These are phyloP conservation scores for Conops quadrifasciatus DNA, from an alignment of 2,888 invertebrate species.

Conservation along the genomic window DNA sequence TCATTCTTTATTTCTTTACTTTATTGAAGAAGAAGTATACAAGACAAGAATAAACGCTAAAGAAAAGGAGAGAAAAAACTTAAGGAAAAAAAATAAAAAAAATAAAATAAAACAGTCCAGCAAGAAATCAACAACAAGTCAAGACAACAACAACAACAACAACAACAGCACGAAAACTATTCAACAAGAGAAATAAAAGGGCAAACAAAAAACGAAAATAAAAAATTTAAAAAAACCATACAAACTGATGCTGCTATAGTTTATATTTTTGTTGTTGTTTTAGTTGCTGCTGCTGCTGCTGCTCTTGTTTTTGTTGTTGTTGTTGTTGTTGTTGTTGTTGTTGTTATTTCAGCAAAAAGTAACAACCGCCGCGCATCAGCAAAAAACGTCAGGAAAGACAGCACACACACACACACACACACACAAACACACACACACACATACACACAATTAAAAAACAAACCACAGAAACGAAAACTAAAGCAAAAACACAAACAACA, in stretches of 20 bases:
- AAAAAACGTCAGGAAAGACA: background rate
- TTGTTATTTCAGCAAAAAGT: background rate
- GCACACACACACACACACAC: background rate
- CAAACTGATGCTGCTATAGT: background rate
- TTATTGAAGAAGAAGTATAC: background rate
- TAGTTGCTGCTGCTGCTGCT: background rate
- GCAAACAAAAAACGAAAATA: background rate
- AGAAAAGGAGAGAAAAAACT: background rate
- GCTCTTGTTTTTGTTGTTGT: background rate
- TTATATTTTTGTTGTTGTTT: conserved; percentile 1
- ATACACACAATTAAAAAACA: background rate
- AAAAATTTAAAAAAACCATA: background rate
- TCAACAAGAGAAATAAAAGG: conserved; percentile 1
- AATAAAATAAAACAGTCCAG: background rate
- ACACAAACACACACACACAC: background rate
- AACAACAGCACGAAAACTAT: conserved; percentile 5
- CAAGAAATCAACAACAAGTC: conserved; percentile 10
- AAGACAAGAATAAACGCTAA: conserved; percentile 5
- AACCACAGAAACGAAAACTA: background rate
- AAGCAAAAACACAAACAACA: conserved; percentile 6
- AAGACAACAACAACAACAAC: background rate
- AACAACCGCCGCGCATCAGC: background rate
- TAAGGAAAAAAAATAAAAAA: background rate
- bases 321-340: background rate
- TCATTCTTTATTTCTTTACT: background rate